Percentiles rank a stretch among this genome's conserved stretches.
These are phyloP conservation scores for Pterobdella sp. DNA, from an alignment of 2,888 invertebrate species.

Conservation along the genomic window DNA sequence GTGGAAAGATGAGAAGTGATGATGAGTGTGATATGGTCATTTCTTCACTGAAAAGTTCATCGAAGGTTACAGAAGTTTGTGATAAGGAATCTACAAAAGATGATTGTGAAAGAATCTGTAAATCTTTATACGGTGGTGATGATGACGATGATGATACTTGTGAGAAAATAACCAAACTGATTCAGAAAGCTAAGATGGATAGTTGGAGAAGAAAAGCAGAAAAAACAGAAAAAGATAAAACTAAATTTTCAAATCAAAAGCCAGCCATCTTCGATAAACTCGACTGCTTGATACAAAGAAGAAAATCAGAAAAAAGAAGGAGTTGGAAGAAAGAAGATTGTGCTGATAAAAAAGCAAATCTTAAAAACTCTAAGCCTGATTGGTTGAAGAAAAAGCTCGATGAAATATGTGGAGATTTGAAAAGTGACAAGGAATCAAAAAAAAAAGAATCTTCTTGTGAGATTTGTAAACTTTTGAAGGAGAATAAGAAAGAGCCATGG, in stretches of 20 bases:
- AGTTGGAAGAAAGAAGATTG: neutral
- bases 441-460: too few relatives aligned
- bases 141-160: neutral
- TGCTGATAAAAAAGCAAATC: neutral
- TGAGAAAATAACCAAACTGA: too few relatives aligned
- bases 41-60: too few relatives aligned
- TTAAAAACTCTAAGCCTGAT: neutral
- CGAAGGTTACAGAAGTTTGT: neutral
- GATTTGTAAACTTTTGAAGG: neutral
- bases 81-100: neutral
- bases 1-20: neutral
- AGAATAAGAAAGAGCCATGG: too few relatives aligned
- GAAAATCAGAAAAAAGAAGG: neutral
- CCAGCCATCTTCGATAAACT: neutral
- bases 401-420: neutral
- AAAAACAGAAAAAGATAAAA: too few relatives aligned
- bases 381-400: slow-evolving; percentile 4
- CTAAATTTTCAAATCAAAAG: too few relatives aligned
- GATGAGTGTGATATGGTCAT: neutral
- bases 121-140: neutral
- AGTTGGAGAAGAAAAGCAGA: too few relatives aligned
- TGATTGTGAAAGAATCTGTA: neutral
- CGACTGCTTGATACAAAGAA: neutral
- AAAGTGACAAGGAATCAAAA: neutral
- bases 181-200: too few relatives aligned